Evolutionary conservation across 1,140 invertebrate genomes (phyloP).

Genomic region (Heliconius nattereri): DNA sequence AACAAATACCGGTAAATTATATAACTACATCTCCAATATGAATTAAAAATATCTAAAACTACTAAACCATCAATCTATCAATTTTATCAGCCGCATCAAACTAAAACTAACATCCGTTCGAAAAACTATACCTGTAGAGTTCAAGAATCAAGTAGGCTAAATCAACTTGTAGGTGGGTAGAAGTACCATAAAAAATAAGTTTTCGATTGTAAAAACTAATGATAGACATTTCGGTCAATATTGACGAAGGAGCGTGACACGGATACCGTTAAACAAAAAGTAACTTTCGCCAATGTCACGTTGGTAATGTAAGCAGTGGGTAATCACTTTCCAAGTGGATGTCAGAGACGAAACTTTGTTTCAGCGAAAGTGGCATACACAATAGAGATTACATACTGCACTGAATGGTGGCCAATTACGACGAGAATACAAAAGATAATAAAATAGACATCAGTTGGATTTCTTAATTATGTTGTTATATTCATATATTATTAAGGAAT

Average conservation of each 20-base stretch:
- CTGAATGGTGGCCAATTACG: neutral
- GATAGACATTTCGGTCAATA: constrained; percentile 25
- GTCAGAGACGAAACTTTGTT: constrained; percentile 64
- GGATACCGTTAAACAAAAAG: constrained; percentile 57
- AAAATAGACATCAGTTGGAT: neutral
- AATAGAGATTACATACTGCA: constrained; percentile 49
- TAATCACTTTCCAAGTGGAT: constrained; percentile 68
- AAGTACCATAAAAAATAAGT: neutral
- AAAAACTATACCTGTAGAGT: neutral
- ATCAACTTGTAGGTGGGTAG: constrained; percentile 1
- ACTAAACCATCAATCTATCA: neutral
- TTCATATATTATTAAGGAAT: too few species aligned
- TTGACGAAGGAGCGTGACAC: constrained; percentile 48
- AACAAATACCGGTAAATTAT: neutral
- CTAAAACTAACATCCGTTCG: neutral
- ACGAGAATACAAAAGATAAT: neutral
- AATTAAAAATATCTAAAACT: neutral
- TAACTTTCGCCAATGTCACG: constrained; percentile 66
- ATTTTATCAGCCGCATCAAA: neutral
- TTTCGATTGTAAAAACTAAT: neutral
- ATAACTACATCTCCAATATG: neutral
- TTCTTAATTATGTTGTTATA: neutral
- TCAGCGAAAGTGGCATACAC: constrained; percentile 66
- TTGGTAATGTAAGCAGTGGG: constrained; percentile 55
- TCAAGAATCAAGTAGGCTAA: neutral